Evolutionary conservation across 1,140 invertebrate genomes (phyloP), one percentile per base, ranked within the genome.

Genomic region (Micrasema minimum): DNA sequence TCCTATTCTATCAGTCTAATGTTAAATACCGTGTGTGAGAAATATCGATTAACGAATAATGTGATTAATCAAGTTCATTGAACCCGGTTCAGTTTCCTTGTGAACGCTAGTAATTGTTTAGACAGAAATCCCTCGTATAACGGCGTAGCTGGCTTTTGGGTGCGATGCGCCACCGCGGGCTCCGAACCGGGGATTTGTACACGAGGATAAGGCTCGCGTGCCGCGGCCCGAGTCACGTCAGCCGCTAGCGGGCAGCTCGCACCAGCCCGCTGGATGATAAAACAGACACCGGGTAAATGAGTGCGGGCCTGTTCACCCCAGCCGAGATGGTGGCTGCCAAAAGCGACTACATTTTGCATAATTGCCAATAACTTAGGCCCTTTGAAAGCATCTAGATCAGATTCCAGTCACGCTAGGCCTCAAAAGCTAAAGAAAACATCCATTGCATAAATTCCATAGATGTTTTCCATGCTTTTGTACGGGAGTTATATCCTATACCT

Each of bases 151-250:
- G 20, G 20, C 20, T 10, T n/a, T n/a, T n/a, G n/a, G n/a, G 6
- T 43, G 37, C 37, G 57, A 62, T 62, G 20, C 57, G 9, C 57
- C 57, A 14, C 45, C 37, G 37, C 57, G 57, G 57, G 57, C 57
- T 62, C 45, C 57, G 57, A 62, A 62, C 57, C 57, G 37, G 57
- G 37, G 57, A 62, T 62, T 16, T 57, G 26, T 57, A 35, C 35
- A 57, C 37, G 22, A 16, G 57, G 37, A 45, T 62, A 41, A 62
- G 38, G n/a, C 10, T 62, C 57, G 57, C 57, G 57, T 62, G 57
- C 57, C 41, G 57, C 10, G 35, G 35, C 18, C 41, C 12, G 5
- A 23, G 57, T 43, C 57, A 43, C 57, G 57, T 37, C 38, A 61
- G n/a, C n/a, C n/a, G n/a, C n/a, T n/a, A n/a, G n/a, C n/a, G n/a